Base-by-base conservation (phyloP, 2,888 invertebrate species). In the Caenorhabditis afra region DNA sequence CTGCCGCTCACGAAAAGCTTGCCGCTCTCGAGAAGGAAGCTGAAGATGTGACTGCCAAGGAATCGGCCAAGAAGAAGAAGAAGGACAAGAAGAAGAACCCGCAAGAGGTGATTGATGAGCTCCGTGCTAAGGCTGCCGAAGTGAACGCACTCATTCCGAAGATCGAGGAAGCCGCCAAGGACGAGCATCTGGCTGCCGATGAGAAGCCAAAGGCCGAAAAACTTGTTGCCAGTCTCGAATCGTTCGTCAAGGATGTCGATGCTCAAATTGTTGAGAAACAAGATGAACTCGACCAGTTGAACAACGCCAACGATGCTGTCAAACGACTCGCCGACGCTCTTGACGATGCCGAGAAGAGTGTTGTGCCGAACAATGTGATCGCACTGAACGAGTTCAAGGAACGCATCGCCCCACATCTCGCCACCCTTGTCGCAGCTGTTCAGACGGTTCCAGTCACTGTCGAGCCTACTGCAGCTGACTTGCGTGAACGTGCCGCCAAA, bases 31-130 rank as follows among this genome's bases (percentile, higher is more conserved):
- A 79, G 62, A 74, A 79, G 49, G 58, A 74, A 49, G 66, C 68
- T 55, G 65, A 44, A 16, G 74, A 66, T 50, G 74, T 65, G n/a
- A 61, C 58, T 41, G 75, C 62, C 57, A 67, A 75, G 49, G 68
- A 76, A 66, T 66, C 61, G 14, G 57, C 55, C 35, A 74, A 78
- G 39, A 78, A 78, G 61, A 68, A 75, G 61, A 71, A 79, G 64
- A 79, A 79, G 75, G 68, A 65, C 65, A 79, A 79, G 75, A 75
- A 79, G 75, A 79, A 68, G 68, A 47, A 65, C 23, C 71, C 73
- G 37, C 62, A 41, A 44, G 80, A 76, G 47, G 58, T 75, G 50
- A 62, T 76, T 35, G 75, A 75, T 55, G 57, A 73, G 37, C 53
- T 80, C 53, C 58, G 22, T 8, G 71, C 53, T 53, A 68, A 74